A percentile compares a stretch with the other conserved stretches of the same genome.
phyloP scores from a whole-genome alignment of 2,888 invertebrate genomes.

The Phlogophora meticulosa region DNA sequence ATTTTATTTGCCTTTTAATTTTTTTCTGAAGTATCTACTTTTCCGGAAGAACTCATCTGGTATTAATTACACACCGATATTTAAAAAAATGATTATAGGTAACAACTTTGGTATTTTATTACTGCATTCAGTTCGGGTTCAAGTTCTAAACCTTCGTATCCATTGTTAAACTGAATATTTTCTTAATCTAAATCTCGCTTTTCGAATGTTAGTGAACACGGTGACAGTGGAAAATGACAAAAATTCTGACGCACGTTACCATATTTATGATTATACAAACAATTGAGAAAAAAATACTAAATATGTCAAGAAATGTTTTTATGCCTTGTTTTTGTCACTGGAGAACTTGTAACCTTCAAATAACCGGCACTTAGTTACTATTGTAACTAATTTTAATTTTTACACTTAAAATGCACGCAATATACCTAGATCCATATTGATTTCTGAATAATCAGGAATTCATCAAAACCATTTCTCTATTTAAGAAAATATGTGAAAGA shows the following conservation, averaged over 20 bases:
- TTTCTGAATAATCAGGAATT: background rate
- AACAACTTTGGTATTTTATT: too few relatives aligned
- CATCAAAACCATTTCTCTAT: background rate
- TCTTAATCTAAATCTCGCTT: background rate
- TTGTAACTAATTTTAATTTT: too few relatives aligned
- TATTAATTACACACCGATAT: too few relatives aligned
- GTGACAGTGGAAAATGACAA: background rate
- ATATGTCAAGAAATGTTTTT: background rate
- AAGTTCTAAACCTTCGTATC: background rate
- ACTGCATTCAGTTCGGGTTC: background rate
- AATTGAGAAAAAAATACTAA: background rate
- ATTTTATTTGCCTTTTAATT: background rate
- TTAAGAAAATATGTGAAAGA: too few relatives aligned
- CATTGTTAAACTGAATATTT: background rate
- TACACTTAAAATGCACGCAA: background rate
- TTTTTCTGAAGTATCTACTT: background rate
- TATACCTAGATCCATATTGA: background rate
- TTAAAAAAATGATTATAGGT: too few relatives aligned
- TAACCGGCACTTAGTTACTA: background rate
- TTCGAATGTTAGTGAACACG: too few relatives aligned
- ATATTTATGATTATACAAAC: background rate
- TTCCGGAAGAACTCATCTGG: background rate
- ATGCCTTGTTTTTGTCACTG: background rate
- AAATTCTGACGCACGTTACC: background rate
- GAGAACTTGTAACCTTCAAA: constrained; percentile 4